Conservation (phyloP, 2,113 vertebrate species). For the Eidolon helvum region DNA sequence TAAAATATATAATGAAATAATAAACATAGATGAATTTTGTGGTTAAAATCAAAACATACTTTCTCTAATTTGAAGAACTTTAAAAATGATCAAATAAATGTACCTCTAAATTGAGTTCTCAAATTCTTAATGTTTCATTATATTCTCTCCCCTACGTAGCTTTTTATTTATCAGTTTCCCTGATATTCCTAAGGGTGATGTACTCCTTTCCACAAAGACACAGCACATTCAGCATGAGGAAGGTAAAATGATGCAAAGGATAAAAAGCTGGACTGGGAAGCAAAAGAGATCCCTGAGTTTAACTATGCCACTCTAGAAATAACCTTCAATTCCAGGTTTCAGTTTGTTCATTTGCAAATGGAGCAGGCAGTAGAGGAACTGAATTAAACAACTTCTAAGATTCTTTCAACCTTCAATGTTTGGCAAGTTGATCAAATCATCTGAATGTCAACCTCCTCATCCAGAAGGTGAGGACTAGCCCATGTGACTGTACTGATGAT, state of each 20-base stretch:
- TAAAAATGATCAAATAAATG: background rate
- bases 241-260: background rate
- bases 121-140: background rate
- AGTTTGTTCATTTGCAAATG: background rate
- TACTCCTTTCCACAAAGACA: background rate
- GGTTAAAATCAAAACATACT: background rate
- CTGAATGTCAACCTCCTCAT: background rate
- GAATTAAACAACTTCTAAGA: background rate
- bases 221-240: accelerated
- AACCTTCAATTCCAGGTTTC: background rate
- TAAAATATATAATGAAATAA: background rate
- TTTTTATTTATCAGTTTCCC: background rate
- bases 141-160: background rate
- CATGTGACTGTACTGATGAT: background rate
- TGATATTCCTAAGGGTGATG: accelerated
- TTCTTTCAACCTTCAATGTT: background rate
- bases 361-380: background rate
- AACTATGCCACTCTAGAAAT: background rate
- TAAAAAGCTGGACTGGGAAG: accelerated
- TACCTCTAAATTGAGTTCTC: background rate
- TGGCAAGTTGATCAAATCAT: background rate
- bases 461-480: background rate
- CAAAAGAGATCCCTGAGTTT: accelerated
- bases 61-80: background rate
- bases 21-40: background rate